Base-by-base conservation (phyloP, 2,888 invertebrate species). In the Acronicta leporina region DNA sequence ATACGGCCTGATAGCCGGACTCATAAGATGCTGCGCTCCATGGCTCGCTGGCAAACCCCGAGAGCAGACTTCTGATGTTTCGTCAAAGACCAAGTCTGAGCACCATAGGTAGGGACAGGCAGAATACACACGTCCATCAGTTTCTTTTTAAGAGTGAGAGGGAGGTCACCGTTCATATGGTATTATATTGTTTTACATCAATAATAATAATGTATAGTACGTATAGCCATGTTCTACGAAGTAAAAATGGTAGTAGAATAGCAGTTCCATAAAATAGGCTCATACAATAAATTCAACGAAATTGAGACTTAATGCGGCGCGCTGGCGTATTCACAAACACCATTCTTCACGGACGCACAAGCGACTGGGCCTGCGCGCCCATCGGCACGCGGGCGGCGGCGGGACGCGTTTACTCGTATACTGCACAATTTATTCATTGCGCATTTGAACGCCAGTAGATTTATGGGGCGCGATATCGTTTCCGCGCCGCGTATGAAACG, bases 341-440 rank as follows among this genome's bases (percentile, higher is more conserved):
- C 68, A 76, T 77, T 64, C 68, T 70, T 77, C 79, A 79, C 47
- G 51, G 51, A 65, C 55, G 59, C 61, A 69, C 65, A 68, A 57
- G 64, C 48, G 63, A 56, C 56, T 61, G 62, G 75, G 56, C 54
- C 44, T 57, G 63, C 61, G 59, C 52, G 57, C 57, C 50, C 13
- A 13, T 6, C 35, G 35, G 13, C 5, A 13, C 35, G 35, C 13
- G 5, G 20, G 35, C 7, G 35, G 5, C 13, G n/a, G 49, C 60
- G n/a, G n/a, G n/a, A n/a, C n/a, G n/a, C n/a, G n/a, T n/a, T n/a
- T n/a, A 47, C 30, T 30, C 41, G 13, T 70, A 48, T 27, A 46
- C 58, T 64, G 49, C 65, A 75, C 75, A 75, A 80, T 78, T 75
- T 78, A 80, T 80, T 80, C 78, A 78, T 80, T 80, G 80, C 68